Base-by-base conservation (phyloP, 2,797 vertebrate species). In the Orientallactaga sibirica region DNA sequence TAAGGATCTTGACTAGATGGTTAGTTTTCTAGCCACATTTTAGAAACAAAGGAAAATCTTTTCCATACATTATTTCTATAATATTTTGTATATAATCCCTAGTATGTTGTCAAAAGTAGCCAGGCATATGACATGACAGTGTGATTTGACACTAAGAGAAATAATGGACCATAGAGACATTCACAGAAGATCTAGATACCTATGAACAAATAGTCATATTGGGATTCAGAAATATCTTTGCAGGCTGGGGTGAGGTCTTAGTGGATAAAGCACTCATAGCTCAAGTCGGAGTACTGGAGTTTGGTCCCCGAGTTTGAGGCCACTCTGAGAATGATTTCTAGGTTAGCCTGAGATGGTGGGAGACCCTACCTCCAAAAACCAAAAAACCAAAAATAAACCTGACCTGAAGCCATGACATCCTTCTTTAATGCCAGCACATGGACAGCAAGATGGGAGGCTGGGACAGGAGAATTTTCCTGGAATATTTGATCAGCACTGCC, bases 51-150 rank as follows among this genome's bases (percentile, higher is more conserved):
- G 16, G 19, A 75, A 90, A 83, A 33, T 88, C 58, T 43, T 91
- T 27, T 84, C 75, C 43, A 92, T 93, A 92, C 48, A 43, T 95
- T 95, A 93, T 81, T 94, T 66, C 24, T 88, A 18, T 90, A 76
- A 43, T 14, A 90, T 87, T 84, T 85, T 27, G 74, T 81, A 62
- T 90, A 68, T 84, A 90, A 91, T 90, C 4, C 14, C 29, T 27
- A 70, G 43, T 68, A 87, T 43, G 19, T 1, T 91, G 15, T 91
- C 22, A 89, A 86, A 93, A 87, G 64, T 52, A 82, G 29, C 18
- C 20, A 86, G 88, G 29, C 29, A 52, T 75, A 25, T 43, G 58
- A 88, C 7, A 19, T 95, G 77, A 82, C 19, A 78, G 33, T 74
- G 61, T 64, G n/a, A 91, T 86, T 85, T 95, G 27, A 94, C 91